phyloP scores from a whole-genome alignment of 2,113 vertebrate genomes.

The Zosterops lateralis region DNA sequence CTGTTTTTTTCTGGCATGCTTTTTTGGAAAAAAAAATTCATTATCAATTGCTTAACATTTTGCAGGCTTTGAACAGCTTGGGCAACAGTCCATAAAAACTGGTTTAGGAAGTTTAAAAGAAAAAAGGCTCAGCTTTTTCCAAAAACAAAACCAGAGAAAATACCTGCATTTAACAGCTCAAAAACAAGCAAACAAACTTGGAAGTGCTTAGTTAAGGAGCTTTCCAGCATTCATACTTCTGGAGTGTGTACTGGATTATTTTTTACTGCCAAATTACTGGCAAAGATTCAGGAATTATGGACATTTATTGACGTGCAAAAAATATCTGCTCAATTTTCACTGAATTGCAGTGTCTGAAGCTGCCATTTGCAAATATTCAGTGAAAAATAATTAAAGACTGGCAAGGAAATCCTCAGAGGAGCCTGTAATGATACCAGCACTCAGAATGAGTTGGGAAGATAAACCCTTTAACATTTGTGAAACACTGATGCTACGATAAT shows the following conservation, averaged over 20 bases:
- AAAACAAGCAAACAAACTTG: not conserved
- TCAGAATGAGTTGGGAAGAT: not conserved
- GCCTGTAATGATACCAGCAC: not conserved
- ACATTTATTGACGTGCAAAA: not conserved
- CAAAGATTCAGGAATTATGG: not conserved
- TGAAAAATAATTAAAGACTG: conserved; percentile 4
- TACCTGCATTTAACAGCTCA: not conserved
- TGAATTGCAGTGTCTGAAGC: not conserved
- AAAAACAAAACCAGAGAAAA: not conserved
- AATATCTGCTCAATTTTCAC: not conserved
- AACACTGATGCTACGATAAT: not conserved
- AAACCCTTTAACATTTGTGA: not conserved
- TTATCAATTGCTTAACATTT: not conserved
- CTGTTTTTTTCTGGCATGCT: not conserved
- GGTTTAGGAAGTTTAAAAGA: not conserved
- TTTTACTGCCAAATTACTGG: not conserved
- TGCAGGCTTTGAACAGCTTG: not conserved
- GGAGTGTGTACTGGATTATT: not conserved
- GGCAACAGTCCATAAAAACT: not conserved
- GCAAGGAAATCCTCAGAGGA: conserved; percentile 14
- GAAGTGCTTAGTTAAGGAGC: not conserved
- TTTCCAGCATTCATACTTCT: not conserved
- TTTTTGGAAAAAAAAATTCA: not conserved
- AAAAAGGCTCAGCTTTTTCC: not conserved
- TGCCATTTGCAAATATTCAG: not conserved